Evolutionary conservation across 2,888 invertebrate genomes (phyloP), one percentile per base, ranked within the genome.

Genomic region (Ectemnius continuus): DNA sequence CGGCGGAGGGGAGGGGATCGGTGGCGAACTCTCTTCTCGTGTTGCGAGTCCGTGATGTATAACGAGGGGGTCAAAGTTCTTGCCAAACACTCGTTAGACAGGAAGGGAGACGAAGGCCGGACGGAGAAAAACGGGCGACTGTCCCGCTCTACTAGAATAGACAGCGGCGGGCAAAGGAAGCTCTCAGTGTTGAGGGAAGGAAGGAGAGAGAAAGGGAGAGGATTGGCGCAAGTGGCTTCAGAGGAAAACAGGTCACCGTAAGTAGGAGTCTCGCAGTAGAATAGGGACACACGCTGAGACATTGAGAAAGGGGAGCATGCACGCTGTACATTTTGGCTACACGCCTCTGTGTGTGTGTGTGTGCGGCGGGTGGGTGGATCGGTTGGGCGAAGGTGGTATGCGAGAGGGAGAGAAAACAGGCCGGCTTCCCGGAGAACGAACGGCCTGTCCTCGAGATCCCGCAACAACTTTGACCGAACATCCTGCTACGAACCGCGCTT

Each of bases 11-110:
- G 47, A n/a, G n/a, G n/a, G n/a, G n/a, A n/a, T 26, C 14, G 16
- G 13, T n/a, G 26, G 46, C 28, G 58, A 46, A 68, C 45, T 23
- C 63, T 64, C 36, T 62, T 16, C 58, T 20, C 26, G 46, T 58
- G 61, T 45, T 60, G 63, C 58, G 48, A 46, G 66, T 28, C 52
- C 60, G 68, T 80, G 76, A 80, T 76, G 72, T 76, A 80, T 69
- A 70, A 70, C 70, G 60, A 61, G 61, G 66, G 46, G 78, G 80
- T 81, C 70, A 80, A 78, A 80, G 76, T 81, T 78, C 73, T 70
- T 70, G 56, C 75, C 67, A 64, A 80, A 80, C 80, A 68, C 80
- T 78, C 80, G 75, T 80, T 80, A 80, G 73, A 68, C 68, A 73
- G 63, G 70, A 58, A 36, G 36, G 46, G 46, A 61, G 56, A 64